Conservation (phyloP, 30 jellyfish, hydroid and myxozoan genomes). For the Turritopsis dohrnii region DNA sequence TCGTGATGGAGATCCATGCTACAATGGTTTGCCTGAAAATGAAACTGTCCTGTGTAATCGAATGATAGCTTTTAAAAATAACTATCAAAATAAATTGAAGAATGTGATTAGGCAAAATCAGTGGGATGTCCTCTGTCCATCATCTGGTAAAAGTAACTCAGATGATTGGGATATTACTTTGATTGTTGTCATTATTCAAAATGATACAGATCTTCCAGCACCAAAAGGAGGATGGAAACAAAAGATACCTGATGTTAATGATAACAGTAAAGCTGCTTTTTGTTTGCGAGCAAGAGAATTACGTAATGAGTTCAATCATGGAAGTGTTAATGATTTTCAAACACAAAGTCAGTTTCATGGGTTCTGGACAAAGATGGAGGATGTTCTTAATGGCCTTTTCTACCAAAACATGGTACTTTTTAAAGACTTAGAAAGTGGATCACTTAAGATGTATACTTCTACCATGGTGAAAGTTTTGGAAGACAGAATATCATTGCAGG, state of each 20-base stretch:
- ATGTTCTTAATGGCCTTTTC: neutral
- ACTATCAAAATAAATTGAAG: neutral
- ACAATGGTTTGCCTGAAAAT: neutral
- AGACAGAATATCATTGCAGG: too few relatives aligned
- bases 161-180: conserved; percentile 6
- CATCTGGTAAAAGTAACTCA: conserved; percentile 13
- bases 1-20: neutral
- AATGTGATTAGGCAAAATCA: neutral
- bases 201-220: neutral
- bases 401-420: neutral
- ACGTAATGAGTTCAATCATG: conserved; percentile 2
- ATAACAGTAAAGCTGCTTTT: conserved; percentile 9
- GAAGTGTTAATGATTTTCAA: neutral
- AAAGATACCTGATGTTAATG: conserved; percentile 4
- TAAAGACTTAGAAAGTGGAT: conserved; percentile 2
- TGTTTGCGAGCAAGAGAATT: conserved; percentile 6
- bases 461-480: neutral
- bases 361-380: neutral
- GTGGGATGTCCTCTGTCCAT: conserved; percentile 6
- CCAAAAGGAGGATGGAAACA: neutral
- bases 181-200: neutral
- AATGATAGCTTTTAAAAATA: neutral
- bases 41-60: neutral
- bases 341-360: neutral
- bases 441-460: neutral